A percentile compares a stretch with the other conserved stretches of the same genome.
Conservation (phyloP, 2,888 invertebrate species). For the Julus scandinavius region DNA sequence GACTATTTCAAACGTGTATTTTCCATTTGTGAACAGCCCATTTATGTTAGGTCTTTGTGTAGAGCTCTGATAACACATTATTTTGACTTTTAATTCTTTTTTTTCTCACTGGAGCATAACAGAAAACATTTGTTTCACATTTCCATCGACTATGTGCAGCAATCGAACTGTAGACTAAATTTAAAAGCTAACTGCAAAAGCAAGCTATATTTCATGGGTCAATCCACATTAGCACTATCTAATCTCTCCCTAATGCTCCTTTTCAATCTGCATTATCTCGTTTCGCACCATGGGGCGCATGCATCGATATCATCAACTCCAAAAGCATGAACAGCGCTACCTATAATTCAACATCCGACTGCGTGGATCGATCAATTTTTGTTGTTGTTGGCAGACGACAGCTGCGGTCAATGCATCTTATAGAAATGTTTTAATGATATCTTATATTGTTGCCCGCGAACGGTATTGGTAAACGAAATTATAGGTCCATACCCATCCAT, state of each 20-base stretch:
- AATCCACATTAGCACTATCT: conserved; percentile 18
- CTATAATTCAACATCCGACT: background rate
- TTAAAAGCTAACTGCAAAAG: background rate
- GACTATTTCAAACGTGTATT: no score
- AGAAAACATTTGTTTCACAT: background rate
- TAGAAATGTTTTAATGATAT: background rate
- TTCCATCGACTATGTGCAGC: background rate
- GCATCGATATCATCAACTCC: background rate
- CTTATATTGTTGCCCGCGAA: background rate
- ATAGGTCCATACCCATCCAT: background rate
- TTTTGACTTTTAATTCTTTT: background rate
- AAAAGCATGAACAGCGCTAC: background rate
- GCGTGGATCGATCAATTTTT: background rate
- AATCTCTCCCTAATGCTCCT: background rate
- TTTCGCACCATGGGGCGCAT: background rate
- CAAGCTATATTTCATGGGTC: background rate
- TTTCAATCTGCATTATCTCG: conserved; percentile 13
- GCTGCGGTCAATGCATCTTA: background rate
- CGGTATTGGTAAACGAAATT: background rate
- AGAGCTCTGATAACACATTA: background rate
- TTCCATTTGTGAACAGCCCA: no score
- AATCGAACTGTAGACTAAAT: background rate
- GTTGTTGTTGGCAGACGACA: background rate
- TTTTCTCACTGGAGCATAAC: background rate
- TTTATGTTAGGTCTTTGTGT: no score